phyloP scores from a whole-genome alignment of 2,113 vertebrate genomes.

The Mystacornis crossleyi region DNA sequence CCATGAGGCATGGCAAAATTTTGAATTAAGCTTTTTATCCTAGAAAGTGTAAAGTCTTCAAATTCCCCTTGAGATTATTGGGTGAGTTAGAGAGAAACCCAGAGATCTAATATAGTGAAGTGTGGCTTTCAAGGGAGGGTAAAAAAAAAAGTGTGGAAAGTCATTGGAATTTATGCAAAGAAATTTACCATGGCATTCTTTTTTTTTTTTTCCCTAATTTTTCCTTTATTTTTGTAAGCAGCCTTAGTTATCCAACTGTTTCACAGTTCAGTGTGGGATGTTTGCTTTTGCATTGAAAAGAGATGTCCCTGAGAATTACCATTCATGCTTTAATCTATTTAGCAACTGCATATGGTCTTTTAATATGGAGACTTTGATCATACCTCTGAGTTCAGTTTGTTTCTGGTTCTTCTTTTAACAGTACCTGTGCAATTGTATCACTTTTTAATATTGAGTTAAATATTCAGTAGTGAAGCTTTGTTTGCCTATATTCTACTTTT shows the following conservation, averaged over 20 bases:
- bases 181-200: not conserved
- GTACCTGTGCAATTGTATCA: not conserved
- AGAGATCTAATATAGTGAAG: not conserved
- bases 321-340: not conserved
- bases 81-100: not conserved
- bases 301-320: not conserved
- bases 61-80: not conserved
- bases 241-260: not conserved
- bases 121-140: not conserved
- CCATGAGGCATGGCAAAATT: not conserved
- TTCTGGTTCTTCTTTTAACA: not conserved
- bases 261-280: not conserved
- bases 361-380: not conserved
- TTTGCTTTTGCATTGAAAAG: not conserved
- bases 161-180: not conserved
- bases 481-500: not conserved
- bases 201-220: not conserved
- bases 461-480: accelerated
- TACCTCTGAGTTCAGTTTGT: not conserved
- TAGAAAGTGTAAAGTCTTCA: not conserved
- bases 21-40: not conserved
- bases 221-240: not conserved
- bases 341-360: not conserved
- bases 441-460: not conserved
- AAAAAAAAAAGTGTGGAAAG: not conserved